A percentile compares a stretch with the other conserved stretches of the same genome.
phyloP scores from a whole-genome alignment of 2,113 vertebrate genomes.

The Eubucco bourcierii region DNA sequence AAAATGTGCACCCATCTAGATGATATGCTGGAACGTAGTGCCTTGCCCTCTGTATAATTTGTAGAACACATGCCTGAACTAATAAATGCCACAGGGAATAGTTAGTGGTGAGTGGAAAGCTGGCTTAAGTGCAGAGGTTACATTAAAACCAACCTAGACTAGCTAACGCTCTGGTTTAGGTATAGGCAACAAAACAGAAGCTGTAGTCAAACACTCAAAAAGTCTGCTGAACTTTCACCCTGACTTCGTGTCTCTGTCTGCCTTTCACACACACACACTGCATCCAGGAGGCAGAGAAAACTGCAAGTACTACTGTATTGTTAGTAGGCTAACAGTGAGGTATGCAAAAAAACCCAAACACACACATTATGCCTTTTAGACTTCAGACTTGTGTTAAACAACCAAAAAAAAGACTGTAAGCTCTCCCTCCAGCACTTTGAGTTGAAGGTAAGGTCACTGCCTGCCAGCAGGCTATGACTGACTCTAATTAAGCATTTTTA shows the following conservation, averaged over 20 bases:
- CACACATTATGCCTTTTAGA: background rate
- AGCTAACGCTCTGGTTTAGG: background rate
- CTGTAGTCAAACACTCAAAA: background rate
- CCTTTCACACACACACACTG: background rate
- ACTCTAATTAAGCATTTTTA: constrained; percentile 73
- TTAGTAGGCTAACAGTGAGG: background rate
- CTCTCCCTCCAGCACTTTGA: background rate
- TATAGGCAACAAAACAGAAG: constrained; percentile 19
- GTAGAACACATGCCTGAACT: background rate
- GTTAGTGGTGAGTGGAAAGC: background rate
- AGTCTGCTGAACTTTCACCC: constrained; percentile 4
- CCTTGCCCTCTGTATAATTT: background rate
- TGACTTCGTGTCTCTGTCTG: background rate
- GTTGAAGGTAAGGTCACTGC: constrained; percentile 74
- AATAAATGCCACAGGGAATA: constrained; percentile 26
- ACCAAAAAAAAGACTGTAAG: background rate
- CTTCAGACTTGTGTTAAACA: background rate
- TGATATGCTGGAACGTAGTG: background rate
- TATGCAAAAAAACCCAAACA: background rate
- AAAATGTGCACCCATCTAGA: background rate
- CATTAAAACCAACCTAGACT: background rate
- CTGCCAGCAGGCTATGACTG: constrained; percentile 65
- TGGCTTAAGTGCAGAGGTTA: background rate
- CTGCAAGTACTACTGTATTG: background rate
- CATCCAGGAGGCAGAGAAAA: background rate